These are phyloP conservation scores for Prochilodus magdalenae DNA, from an alignment of 2,113 vertebrate genomes.

Conservation along the genomic window DNA sequence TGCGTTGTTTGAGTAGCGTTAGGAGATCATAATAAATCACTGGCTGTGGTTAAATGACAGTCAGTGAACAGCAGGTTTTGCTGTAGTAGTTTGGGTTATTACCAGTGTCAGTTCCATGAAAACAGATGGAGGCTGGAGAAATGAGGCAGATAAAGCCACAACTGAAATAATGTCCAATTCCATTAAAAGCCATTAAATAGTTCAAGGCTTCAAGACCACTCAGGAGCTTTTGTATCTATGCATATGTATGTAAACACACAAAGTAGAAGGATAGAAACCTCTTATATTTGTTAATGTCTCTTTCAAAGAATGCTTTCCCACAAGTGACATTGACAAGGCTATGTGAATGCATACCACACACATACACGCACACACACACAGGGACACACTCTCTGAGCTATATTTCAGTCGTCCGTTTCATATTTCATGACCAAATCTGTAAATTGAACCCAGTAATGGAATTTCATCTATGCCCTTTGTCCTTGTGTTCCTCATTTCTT, in stretches of 20 bases:
- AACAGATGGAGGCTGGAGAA: neutral
- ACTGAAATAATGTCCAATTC: neutral
- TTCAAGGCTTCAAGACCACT: neutral
- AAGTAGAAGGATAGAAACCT: conserved; percentile 4
- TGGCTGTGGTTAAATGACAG: conserved; percentile 9
- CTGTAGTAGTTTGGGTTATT: conserved; percentile 14
- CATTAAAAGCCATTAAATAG: neutral
- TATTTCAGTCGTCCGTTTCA: conserved; percentile 14
- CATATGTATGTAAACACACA: neutral
- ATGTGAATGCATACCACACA: conserved; percentile 5
- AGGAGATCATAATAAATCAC: conserved; percentile 21
- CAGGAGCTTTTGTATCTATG: neutral
- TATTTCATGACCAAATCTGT: conserved; percentile 45
- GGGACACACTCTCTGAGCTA: neutral
- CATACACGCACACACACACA: neutral
- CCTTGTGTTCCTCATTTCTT: conserved; percentile 37
- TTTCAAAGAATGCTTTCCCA: conserved; percentile 16
- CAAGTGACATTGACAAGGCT: conserved; percentile 29
- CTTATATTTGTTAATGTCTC: conserved; percentile 37
- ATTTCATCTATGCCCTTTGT: conserved; percentile 42
- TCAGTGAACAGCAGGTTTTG: neutral
- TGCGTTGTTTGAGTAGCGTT: conserved; percentile 8
- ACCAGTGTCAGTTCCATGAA: neutral
- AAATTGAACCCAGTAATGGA: conserved; percentile 33
- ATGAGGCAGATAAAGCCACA: conserved; percentile 3